Conservation (phyloP, 1,140 invertebrate genomes). For the Drosophila watanabei region DNA sequence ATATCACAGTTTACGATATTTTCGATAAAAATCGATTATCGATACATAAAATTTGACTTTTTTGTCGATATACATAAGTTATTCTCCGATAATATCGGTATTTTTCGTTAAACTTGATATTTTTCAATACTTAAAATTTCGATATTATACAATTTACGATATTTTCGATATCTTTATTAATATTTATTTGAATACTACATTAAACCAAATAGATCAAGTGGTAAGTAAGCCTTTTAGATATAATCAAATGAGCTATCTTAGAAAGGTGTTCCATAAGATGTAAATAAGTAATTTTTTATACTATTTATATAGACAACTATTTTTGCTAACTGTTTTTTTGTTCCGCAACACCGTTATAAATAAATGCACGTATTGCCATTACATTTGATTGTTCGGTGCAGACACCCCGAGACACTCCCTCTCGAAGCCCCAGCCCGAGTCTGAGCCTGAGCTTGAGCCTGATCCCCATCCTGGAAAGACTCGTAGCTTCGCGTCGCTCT, state of each 20-base stretch:
- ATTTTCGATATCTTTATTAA: too few relatives aligned
- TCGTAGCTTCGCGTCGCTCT: background rate
- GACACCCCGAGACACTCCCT: conserved; percentile 16
- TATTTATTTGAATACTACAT: background rate
- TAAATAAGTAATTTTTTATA: background rate
- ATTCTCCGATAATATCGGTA: too few relatives aligned
- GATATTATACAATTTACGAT: background rate
- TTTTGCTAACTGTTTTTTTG: conserved; percentile 8
- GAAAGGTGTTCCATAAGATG: background rate
- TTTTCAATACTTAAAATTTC: background rate
- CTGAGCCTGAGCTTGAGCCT: background rate
- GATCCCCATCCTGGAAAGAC: background rate
- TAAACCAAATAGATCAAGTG: background rate
- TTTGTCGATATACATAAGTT: too few relatives aligned
- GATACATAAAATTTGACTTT: too few relatives aligned
- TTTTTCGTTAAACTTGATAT: background rate
- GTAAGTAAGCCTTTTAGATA: background rate
- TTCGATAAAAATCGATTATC: too few relatives aligned
- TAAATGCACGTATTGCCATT: conserved; percentile 79
- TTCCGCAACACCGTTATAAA: conserved; percentile 62
- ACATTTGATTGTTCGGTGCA: conserved; percentile 70
- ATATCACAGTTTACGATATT: too few relatives aligned
- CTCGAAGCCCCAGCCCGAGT: background rate
- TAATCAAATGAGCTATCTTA: background rate
- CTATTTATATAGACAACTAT: background rate